Evolutionary conservation across 2,797 vertebrate species (phyloP), one percentile per base, ranked within the genome.

Genomic region (Sphenopsis melanotis): DNA sequence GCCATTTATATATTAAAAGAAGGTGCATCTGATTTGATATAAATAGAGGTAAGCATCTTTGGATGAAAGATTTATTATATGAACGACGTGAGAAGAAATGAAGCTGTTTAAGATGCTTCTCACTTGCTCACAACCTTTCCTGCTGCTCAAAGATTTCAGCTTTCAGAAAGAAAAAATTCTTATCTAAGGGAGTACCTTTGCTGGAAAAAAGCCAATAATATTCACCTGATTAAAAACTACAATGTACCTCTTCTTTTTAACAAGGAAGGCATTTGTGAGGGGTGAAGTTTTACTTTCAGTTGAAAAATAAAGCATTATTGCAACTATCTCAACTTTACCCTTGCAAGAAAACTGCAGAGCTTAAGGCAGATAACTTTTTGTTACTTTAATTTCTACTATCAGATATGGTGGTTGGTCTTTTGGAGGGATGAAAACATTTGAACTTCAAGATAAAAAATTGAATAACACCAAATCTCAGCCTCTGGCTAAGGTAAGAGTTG

Each of bases 381-480:
- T 69, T 65, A 14, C 36, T 63, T 91, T 68, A 7, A 85, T 91
- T 94, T 92, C 39, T 72, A 2, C 83, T 95, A 39, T 29, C 59
- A 98, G 97, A 55, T 97, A 96, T 41, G 98, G 98, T 74, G 98
- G 98, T 16, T 98, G 98, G 98, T 97, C 98, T 71, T 98, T 98
- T 65, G 96, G 96, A 94, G 32, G 46, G 10, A 89, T 3, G 14
- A 70, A 68, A 59, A 20, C 71, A 10, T 41, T 50, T 65, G 76
- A 96, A 61, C 70, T 41, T 81, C 74, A 70, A 75, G 93, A 87
- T 7, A 19, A 21, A 34, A 89, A 70, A 30, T 1, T 49, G 29
- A 97, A 53, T 60, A 27, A 23, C 16, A 90, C 95, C 11, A 81
- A 83, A 47, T 70, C 60, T 37, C 95, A 59, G 44, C 52, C 69